Conservation (phyloP, 2,888 invertebrate species). For the Choreutis nemorana region DNA sequence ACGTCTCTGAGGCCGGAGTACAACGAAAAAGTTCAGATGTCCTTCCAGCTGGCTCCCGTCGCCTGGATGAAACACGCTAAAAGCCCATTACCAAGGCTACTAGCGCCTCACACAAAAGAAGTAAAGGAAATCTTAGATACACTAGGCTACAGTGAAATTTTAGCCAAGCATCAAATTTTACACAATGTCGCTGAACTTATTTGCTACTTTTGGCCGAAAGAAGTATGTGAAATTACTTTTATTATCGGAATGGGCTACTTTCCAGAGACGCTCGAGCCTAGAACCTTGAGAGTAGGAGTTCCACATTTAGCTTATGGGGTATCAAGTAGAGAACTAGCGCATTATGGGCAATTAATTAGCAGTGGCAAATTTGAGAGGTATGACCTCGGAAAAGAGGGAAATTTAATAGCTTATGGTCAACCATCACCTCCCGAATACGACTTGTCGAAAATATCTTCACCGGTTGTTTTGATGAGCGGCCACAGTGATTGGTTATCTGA, state of each 20-base stretch:
- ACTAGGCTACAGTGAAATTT: constrained; percentile 68
- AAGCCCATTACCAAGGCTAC: constrained; percentile 23
- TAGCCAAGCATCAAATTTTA: constrained; percentile 60
- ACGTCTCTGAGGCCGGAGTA: constrained; percentile 60
- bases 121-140: constrained; percentile 27
- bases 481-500: constrained; percentile 71
- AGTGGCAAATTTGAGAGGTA: constrained; percentile 38
- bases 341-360: constrained; percentile 60
- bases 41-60: constrained; percentile 68
- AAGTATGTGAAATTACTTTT: constrained; percentile 64
- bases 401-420: constrained; percentile 34
- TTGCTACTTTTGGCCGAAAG: constrained; percentile 39
- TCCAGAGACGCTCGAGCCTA: constrained; percentile 55
- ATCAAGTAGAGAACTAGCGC: constrained; percentile 46
- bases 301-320: constrained; percentile 63
- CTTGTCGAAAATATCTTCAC: constrained; percentile 31
- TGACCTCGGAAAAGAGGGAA: constrained; percentile 35
- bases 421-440: constrained; percentile 39
- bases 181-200: constrained; percentile 35
- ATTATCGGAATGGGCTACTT: constrained; percentile 67
- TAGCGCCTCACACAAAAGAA: constrained; percentile 16
- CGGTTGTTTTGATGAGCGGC: constrained; percentile 38
- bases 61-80: constrained; percentile 62
- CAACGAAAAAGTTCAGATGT: constrained; percentile 60
- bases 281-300: constrained; percentile 56